Evolutionary conservation across 1,140 invertebrate species (phyloP).

Genomic region (Mylabris phalerata): DNA sequence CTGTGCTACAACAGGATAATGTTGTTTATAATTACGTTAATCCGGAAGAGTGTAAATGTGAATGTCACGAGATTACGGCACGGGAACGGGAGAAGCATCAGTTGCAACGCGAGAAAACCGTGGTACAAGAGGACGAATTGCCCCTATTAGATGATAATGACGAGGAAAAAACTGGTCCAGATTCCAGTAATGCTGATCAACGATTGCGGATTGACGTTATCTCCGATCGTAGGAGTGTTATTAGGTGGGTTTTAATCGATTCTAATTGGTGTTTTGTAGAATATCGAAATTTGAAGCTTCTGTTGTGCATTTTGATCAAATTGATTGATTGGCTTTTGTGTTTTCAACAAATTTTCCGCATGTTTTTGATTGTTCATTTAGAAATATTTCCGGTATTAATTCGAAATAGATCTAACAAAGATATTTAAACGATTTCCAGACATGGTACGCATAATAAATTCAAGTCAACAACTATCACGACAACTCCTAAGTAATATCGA

Average conservation of each 20-base stretch:
- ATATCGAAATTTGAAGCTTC: neutral
- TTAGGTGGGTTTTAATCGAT: slow-evolving; percentile 18
- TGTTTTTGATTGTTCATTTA: neutral
- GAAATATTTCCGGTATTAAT: neutral
- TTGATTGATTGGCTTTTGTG: neutral
- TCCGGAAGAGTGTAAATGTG: slow-evolving; percentile 75
- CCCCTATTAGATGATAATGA: slow-evolving; percentile 34
- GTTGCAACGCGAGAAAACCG: slow-evolving; percentile 3
- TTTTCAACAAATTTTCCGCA: neutral
- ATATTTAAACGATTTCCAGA: neutral
- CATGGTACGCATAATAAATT: neutral
- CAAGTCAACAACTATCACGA: neutral
- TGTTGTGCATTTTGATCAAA: neutral
- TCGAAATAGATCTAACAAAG: neutral
- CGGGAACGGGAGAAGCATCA: slow-evolving; percentile 18
- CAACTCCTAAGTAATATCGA: neutral
- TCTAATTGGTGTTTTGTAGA: neutral
- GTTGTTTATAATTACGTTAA: slow-evolving; percentile 69
- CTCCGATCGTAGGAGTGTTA: slow-evolving; percentile 27
- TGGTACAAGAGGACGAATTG: slow-evolving; percentile 33
- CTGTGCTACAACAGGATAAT: slow-evolving; percentile 33
- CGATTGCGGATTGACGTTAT: slow-evolving; percentile 12
- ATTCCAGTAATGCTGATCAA: slow-evolving; percentile 4
- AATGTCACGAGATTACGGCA: slow-evolving; percentile 62
- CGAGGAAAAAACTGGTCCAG: slow-evolving; percentile 18